phyloP scores from a whole-genome alignment of 2,797 vertebrate genomes.

The Cygnus olor region DNA sequence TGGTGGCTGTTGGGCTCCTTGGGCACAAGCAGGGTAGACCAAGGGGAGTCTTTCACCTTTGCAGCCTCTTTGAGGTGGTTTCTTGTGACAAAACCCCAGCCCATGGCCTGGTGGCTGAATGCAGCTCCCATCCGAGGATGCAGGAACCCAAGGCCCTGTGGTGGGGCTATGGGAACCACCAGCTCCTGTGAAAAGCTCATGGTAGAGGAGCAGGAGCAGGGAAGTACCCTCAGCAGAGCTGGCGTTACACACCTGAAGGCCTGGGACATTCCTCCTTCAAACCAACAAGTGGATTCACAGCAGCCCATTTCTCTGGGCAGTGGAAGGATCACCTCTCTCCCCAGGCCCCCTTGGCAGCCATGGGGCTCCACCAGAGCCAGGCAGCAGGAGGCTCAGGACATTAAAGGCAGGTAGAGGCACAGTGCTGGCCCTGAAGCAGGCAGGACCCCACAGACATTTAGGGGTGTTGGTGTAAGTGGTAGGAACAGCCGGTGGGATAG shows the following conservation, averaged over 20 bases:
- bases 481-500: neutral
- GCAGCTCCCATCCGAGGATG: neutral
- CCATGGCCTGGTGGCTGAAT: neutral
- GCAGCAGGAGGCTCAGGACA: neutral
- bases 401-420: neutral
- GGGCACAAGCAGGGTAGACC: neutral
- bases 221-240: neutral
- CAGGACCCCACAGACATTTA: neutral
- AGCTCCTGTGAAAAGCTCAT: neutral
- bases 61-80: neutral
- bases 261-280: neutral
- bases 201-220: neutral
- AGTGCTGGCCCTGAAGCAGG: neutral
- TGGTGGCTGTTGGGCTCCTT: neutral
- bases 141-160: neutral
- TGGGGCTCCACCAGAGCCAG: neutral
- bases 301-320: neutral
- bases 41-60: neutral
- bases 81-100: neutral
- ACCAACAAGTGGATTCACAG: no score
- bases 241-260: neutral
- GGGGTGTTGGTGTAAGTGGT: neutral
- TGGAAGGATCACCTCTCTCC: neutral
- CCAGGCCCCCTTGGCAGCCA: neutral
- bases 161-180: neutral